Conservation (phyloP, 2,113 vertebrate species). For the Spea bombifrons region DNA sequence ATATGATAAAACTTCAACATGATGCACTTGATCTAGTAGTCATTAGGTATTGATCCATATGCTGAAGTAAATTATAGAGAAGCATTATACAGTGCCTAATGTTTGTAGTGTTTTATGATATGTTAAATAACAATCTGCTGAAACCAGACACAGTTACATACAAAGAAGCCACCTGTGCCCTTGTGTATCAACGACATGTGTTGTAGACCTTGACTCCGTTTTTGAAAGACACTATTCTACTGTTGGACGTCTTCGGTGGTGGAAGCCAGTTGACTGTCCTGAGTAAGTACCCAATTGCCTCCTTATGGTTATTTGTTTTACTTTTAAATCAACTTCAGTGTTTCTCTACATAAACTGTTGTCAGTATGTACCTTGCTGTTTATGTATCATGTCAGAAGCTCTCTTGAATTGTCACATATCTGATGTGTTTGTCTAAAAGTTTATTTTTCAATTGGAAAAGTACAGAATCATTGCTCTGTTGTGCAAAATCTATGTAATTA, state of each 20-base stretch:
- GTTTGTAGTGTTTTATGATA: too few species aligned
- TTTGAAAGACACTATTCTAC: conserved; percentile 50
- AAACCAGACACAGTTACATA: not conserved
- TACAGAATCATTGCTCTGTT: too few species aligned
- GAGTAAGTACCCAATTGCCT: conserved; percentile 51
- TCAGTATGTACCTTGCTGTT: not conserved
- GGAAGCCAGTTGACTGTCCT: conserved; percentile 42
- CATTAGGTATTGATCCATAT: not conserved
- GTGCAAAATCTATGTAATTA: too few species aligned
- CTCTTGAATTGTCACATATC: too few species aligned
- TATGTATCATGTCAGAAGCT: too few species aligned
- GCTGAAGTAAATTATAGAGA: not conserved
- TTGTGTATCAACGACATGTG: not conserved
- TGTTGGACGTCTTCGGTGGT: not conserved
- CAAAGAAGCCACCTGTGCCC: not conserved
- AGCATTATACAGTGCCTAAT: too few species aligned
- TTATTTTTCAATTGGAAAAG: too few species aligned
- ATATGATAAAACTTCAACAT: too few species aligned
- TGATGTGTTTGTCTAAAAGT: too few species aligned
- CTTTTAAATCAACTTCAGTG: not conserved
- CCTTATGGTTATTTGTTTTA: not conserved
- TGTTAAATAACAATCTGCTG: not conserved
- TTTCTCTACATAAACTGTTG: not conserved
- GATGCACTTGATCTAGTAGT: too few species aligned
- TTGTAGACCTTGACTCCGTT: conserved; percentile 9